Evolutionary conservation across 2,113 vertebrate genomes (phyloP), one percentile per base, ranked within the genome.

Genomic region (Numida meleagris): DNA sequence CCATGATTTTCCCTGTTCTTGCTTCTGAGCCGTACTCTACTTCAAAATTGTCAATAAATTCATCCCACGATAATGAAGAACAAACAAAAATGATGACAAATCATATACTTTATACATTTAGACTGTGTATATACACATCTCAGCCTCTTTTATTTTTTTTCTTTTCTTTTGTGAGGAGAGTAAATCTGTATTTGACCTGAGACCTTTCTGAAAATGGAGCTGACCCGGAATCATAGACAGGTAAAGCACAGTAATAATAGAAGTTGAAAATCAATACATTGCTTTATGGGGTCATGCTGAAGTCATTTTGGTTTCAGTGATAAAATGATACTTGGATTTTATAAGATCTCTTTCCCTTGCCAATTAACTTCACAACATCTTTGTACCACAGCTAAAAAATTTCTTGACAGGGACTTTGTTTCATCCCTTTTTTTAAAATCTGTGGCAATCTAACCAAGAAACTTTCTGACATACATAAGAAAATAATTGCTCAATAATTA

Each of bases 211-310:
- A 97, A 97, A 97, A 97, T 97, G 97, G 97, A 97, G 83, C 93
- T 97, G 97, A 97, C 96, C 97, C 96, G 79, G 65, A 95, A 97
- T 97, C 95, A 97, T 88, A 95, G 89, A 74, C 79, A 93, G 95
- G 93, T 97, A 97, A 97, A 97, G 79, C 90, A 94, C 83, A 91
- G 87, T 96, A 96, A 97, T 96, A 97, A 97, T 53, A 97, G 91
- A 94, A 97, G 92, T 73, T 94, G 95, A 97, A 97, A 97, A 97
- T 97, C 97, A 97, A 97, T 97, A 97, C 24, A 42, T 11, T 94
- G 43, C 48, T 97, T 97, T 97, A 93, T 62, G 58, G 95, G 97
- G 97, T 97, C 95, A 91, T 51, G 75, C 80, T 90, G 94, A 95
- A 97, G 96, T 96, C 82, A 92, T 93, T 96, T 96, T 96, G 6